Percentiles rank a stretch among this genome's conserved stretches.
Evolutionary conservation across 1,140 invertebrate species (phyloP).

Genomic region (Drosophila pruinosa): DNA sequence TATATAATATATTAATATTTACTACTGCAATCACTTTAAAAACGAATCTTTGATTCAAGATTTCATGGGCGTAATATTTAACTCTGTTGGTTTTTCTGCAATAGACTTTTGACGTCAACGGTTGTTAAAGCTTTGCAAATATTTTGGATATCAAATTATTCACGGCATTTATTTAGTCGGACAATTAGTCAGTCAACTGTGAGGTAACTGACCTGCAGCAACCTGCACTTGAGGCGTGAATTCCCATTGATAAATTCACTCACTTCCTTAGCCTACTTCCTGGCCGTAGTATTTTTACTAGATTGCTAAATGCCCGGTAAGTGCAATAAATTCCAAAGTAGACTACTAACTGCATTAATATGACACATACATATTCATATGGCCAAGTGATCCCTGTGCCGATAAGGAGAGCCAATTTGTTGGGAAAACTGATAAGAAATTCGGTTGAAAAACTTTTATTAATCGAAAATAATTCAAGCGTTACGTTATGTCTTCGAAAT

Average conservation of each 20-base stretch:
- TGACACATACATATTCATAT: constrained; percentile 55
- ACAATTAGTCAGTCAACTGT: not conserved
- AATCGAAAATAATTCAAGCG: constrained; percentile 30
- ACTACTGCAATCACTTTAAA: constrained; percentile 1
- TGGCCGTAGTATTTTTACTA: constrained; percentile 29
- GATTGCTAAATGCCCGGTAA: constrained; percentile 1
- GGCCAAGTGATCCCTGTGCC: constrained; percentile 16
- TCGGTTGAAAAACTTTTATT: constrained; percentile 57
- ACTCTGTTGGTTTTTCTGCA: not conserved
- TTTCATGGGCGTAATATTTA: not conserved
- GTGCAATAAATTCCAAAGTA: constrained; percentile 60
- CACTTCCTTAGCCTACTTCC: constrained; percentile 54
- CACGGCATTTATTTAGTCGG: not conserved
- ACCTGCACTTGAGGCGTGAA: constrained; percentile 39
- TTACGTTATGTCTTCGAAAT: constrained; percentile 63
- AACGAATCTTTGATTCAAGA: not conserved
- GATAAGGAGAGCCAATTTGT: not conserved
- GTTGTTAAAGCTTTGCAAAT: constrained; percentile 7
- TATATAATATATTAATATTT: not conserved
- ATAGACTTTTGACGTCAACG: constrained; percentile 34
- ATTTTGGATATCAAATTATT: constrained; percentile 25
- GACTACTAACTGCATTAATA: constrained; percentile 21
- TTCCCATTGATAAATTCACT: constrained; percentile 64
- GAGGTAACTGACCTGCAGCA: constrained; percentile 51
- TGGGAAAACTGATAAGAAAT: constrained; percentile 37